A percentile compares a stretch with the other conserved stretches of the same genome.
phyloP scores from a whole-genome alignment of 2,113 vertebrate genomes.

The Martes martes region DNA sequence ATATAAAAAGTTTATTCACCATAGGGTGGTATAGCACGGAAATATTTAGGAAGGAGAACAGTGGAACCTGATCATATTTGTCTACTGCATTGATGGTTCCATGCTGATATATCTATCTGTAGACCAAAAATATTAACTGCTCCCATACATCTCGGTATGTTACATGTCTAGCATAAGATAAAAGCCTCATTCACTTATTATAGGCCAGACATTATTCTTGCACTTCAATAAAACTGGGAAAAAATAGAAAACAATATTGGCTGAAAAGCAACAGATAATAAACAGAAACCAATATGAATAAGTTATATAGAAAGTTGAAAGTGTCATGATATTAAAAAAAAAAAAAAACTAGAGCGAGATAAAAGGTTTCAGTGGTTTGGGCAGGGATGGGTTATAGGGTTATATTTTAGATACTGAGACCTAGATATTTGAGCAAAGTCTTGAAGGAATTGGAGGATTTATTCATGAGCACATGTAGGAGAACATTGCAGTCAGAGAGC shows the following conservation, averaged over 20 bases:
- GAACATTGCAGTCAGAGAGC: background rate
- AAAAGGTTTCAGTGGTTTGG: background rate
- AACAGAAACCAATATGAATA: background rate
- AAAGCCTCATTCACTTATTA: background rate
- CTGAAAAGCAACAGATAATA: background rate
- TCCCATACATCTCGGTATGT: background rate
- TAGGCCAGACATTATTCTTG: background rate
- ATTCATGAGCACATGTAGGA: background rate
- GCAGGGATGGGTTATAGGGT: background rate
- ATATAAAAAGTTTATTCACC: background rate
- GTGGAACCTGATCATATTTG: background rate
- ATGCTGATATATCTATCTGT: background rate
- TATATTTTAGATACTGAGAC: background rate
- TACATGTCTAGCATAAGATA: background rate
- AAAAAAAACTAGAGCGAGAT: background rate
- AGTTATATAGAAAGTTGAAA: background rate
- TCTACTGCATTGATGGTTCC: background rate
- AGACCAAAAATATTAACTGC: background rate
- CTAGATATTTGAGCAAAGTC: background rate
- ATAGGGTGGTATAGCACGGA: background rate
- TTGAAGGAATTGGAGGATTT: background rate
- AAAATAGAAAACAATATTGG: background rate
- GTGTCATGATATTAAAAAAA: background rate
- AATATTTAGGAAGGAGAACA: background rate
- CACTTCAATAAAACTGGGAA: background rate